Evolutionary conservation across 2,113 vertebrate species (phyloP).

Genomic region (Aspiorhynchus laticeps): DNA sequence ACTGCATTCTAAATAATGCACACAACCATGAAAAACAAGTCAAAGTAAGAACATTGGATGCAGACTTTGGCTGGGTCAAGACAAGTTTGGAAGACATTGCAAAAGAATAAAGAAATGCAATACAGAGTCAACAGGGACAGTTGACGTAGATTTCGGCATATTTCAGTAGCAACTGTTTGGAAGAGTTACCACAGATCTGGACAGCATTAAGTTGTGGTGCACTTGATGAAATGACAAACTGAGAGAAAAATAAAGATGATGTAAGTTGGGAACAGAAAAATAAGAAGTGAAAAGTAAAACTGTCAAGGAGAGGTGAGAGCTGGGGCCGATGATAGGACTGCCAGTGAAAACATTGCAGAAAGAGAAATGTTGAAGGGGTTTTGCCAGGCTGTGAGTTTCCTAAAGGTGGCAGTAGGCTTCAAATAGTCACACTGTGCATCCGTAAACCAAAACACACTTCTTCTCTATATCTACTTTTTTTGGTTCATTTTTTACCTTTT

Average conservation of each 20-base stretch:
- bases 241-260: conserved; percentile 2
- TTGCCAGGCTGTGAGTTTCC: conserved; percentile 16
- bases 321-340: not conserved
- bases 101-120: conserved; percentile 6
- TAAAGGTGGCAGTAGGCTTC: conserved; percentile 9
- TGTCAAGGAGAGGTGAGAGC: not conserved
- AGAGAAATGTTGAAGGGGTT: not conserved
- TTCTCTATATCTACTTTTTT: not conserved
- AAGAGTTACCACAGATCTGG: conserved; percentile 29
- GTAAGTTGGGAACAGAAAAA: not conserved
- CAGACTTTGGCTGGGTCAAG: conserved; percentile 11
- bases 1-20: not conserved
- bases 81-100: conserved; percentile 14
- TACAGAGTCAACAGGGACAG: conserved; percentile 23
- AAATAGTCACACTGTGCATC: not conserved
- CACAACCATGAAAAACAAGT: conserved; percentile 1
- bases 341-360: not conserved
- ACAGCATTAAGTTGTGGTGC: conserved; percentile 7
- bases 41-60: conserved; percentile 8
- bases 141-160: conserved; percentile 14
- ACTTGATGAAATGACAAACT: conserved; percentile 27
- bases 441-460: not conserved
- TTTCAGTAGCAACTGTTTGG: conserved; percentile 36
- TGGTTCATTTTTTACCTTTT: not conserved
- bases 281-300: not conserved